A percentile compares a stretch with the other conserved stretches of the same genome.
Evolutionary conservation across 2,797 vertebrate genomes (phyloP).

Genomic region (Sebastes itinus): DNA sequence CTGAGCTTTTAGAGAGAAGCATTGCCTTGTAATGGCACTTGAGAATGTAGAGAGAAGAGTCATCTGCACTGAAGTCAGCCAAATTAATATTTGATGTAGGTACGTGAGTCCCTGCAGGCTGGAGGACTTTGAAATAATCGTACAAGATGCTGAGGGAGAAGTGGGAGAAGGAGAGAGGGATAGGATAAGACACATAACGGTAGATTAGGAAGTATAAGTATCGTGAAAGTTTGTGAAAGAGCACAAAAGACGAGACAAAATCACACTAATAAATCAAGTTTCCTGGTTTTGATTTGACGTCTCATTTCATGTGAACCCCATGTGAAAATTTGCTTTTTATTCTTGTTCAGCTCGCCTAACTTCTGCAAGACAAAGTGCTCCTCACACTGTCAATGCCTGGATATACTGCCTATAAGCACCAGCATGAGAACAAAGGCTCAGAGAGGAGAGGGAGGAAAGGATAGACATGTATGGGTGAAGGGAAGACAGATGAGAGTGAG

Average conservation of each 20-base stretch:
- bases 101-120: conserved; percentile 42
- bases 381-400: background rate
- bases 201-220: background rate
- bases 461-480: background rate
- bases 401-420: background rate
- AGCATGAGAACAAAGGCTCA: conserved; percentile 14
- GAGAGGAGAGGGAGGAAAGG: background rate
- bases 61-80: conserved; percentile 53
- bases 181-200: background rate
- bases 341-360: background rate
- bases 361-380: conserved; percentile 20
- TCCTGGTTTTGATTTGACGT: background rate
- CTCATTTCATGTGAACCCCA: background rate
- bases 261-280: background rate
- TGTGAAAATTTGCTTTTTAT: conserved; percentile 6
- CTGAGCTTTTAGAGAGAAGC: conserved; percentile 44
- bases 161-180: background rate
- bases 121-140: conserved; percentile 48
- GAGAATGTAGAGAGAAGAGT: conserved; percentile 26
- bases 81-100: conserved; percentile 71
- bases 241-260: background rate
- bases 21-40: conserved; percentile 43
- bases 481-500: conserved; percentile 1
- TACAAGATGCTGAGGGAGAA: conserved; percentile 11
- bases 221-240: background rate